phyloP scores from a whole-genome alignment of 2,113 vertebrate species.

The Zosterops borbonicus region DNA sequence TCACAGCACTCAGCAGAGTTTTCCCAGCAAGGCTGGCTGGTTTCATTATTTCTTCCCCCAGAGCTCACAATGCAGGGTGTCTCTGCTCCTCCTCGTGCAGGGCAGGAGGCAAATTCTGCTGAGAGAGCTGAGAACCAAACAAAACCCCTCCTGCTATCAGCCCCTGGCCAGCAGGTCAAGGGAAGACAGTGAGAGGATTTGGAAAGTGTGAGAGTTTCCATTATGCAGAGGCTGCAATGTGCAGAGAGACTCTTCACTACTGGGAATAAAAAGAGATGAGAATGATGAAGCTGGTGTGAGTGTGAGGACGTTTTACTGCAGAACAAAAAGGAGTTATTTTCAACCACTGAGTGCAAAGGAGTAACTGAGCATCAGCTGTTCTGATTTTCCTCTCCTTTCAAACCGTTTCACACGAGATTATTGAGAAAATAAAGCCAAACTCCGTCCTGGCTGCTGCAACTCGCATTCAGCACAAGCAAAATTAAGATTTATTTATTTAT shows the following conservation, averaged over 20 bases:
- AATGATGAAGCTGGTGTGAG: not conserved
- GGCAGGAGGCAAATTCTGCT: not conserved
- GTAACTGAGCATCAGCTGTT: not conserved
- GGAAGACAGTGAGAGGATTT: not conserved
- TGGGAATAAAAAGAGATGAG: not conserved
- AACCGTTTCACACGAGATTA: not conserved
- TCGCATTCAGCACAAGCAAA: not conserved
- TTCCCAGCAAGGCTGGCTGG: not conserved
- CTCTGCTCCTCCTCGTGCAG: not conserved
- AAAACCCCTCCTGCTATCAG: not conserved
- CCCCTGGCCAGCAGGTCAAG: not conserved
- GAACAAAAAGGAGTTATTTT: not conserved
- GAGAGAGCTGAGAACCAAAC: rapidly evolving
- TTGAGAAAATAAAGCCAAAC: not conserved
- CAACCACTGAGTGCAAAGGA: not conserved
- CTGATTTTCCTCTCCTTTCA: not conserved
- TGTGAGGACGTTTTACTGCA: not conserved
- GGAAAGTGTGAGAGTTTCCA: not conserved
- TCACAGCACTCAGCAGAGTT: not conserved
- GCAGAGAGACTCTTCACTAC: not conserved
- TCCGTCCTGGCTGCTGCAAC: not conserved
- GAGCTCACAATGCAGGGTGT: not conserved
- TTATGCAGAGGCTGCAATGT: not conserved
- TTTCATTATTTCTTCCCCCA: not conserved
- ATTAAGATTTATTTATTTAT: not conserved